These are phyloP conservation scores for Listrodromus nycthemerus DNA, from an alignment of 2,888 invertebrate species.

Conservation along the genomic window DNA sequence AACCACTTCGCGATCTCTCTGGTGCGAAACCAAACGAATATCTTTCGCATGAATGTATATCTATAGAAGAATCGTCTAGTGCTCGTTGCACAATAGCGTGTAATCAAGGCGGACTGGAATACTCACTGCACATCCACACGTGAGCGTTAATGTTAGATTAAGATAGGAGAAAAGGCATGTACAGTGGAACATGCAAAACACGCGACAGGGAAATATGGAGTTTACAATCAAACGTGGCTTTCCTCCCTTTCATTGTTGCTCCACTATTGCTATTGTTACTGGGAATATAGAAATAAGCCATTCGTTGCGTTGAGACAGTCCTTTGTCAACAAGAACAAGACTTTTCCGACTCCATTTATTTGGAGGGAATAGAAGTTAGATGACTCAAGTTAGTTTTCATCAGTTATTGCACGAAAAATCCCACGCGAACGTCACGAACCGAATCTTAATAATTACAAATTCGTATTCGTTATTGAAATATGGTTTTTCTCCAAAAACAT, in stretches of 20 bases:
- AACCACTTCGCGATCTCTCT: slow-evolving; percentile 52
- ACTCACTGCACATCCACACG: not conserved
- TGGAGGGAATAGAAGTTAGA: not conserved
- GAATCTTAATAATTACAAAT: too few relatives aligned
- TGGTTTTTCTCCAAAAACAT: too few relatives aligned
- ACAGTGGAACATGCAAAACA: not conserved
- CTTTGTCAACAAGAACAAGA: not conserved
- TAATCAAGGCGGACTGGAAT: slow-evolving; percentile 42
- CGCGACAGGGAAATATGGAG: not conserved
- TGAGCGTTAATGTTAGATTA: slow-evolving; percentile 31
- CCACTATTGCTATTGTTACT: not conserved
- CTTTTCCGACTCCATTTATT: not conserved
- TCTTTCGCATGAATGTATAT: slow-evolving; percentile 42
- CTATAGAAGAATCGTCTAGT: slow-evolving; percentile 31
- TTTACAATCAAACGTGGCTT: slow-evolving; percentile 2
- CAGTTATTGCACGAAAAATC: too few relatives aligned
- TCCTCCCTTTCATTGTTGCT: slow-evolving; percentile 9
- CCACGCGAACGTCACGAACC: too few relatives aligned
- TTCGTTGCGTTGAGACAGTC: not conserved
- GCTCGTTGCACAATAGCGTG: slow-evolving; percentile 49
- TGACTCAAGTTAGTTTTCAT: not conserved
- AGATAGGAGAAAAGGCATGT: not conserved
- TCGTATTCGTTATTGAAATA: too few relatives aligned
- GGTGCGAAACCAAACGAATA: slow-evolving; percentile 34
- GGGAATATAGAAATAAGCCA: not conserved